Evolutionary conservation across 2,797 vertebrate genomes (phyloP).

Genomic region (Decapterus maruadsi): DNA sequence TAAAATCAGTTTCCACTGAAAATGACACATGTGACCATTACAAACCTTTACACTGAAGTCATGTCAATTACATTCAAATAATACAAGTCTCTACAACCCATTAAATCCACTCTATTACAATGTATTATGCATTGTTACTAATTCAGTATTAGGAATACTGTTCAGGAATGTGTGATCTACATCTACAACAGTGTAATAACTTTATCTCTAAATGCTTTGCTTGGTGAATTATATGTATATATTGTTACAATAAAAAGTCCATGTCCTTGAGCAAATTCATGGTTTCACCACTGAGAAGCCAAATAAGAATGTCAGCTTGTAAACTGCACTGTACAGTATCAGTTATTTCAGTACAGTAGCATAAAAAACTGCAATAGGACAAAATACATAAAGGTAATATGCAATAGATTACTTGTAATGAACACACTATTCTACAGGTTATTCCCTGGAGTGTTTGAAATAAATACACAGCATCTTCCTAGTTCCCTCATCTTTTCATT

Average conservation of each 20-base stretch:
- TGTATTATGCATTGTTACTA: constrained; percentile 7
- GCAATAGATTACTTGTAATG: background rate
- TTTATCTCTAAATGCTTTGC: constrained; percentile 2
- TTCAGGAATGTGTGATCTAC: constrained; percentile 20
- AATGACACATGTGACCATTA: background rate
- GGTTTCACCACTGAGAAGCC: background rate
- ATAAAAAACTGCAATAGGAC: background rate
- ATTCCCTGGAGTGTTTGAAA: constrained; percentile 10
- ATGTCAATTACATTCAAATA: constrained; percentile 31
- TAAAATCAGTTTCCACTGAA: background rate
- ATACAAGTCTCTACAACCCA: constrained; percentile 20
- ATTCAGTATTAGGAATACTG: constrained; percentile 14
- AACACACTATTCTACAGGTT: background rate
- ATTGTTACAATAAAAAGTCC: background rate
- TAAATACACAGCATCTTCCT: constrained; percentile 13
- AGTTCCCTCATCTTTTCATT: background rate
- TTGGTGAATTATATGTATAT: constrained; percentile 1
- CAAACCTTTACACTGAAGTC: background rate
- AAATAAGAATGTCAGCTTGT: background rate
- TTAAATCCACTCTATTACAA: constrained; percentile 18
- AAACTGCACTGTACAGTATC: background rate
- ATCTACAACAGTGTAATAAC: constrained; percentile 32
- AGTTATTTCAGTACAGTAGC: background rate
- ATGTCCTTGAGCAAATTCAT: background rate
- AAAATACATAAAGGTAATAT: constrained; percentile 8